Conservation (phyloP, 2,888 invertebrate genomes). For the Tachina fera region DNA sequence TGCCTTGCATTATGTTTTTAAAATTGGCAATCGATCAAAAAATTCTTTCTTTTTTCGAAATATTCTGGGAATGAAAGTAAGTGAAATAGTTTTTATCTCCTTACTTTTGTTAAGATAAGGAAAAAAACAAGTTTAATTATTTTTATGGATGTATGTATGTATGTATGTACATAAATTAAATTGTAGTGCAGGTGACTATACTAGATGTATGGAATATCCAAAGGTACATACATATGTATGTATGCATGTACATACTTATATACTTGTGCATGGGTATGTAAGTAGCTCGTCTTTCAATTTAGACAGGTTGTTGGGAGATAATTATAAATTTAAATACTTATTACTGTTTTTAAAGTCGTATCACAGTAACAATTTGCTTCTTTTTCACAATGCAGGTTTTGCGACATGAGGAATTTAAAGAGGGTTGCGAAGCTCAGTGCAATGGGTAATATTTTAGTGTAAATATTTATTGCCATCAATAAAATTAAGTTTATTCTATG, state of each 20-base stretch:
- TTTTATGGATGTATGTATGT: not conserved
- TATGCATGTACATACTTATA: not conserved
- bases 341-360: not conserved
- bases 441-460: constrained; percentile 90
- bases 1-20: constrained; percentile 97
- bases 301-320: constrained; percentile 27
- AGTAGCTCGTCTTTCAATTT: not conserved
- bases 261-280: not conserved
- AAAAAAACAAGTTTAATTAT: not conserved
- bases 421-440: constrained; percentile 98
- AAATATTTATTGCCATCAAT: not conserved
- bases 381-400: constrained; percentile 86
- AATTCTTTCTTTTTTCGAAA: constrained; percentile 95
- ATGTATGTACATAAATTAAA: not conserved
- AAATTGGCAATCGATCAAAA: constrained; percentile 93
- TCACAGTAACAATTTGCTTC: not conserved
- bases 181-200: not conserved
- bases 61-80: constrained; percentile 97
- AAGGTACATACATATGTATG: not conserved
- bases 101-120: not conserved
- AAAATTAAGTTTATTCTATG: not conserved
- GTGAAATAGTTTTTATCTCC: constrained; percentile 74
- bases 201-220: not conserved
- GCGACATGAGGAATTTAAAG: constrained; percentile 98
- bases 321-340: not conserved